phyloP scores from a whole-genome alignment of 2,797 vertebrate genomes.

The Okamejei kenojei region DNA sequence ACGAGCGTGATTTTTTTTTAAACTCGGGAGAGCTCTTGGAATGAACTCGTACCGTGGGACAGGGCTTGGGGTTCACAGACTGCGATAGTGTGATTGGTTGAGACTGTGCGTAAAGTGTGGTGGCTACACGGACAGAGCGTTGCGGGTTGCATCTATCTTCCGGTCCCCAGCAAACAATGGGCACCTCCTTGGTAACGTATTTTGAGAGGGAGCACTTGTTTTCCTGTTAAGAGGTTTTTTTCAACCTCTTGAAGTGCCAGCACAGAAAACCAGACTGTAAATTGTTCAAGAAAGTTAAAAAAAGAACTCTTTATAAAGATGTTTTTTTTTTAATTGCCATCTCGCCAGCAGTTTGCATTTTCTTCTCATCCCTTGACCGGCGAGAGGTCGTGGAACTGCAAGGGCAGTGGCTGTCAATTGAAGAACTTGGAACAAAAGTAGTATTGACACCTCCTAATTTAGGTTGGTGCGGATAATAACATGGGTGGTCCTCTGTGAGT shows the following conservation, averaged over 20 bases:
- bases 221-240: neutral
- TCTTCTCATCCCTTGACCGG: neutral
- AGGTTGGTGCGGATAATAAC: neutral
- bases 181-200: too few species aligned
- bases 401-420: neutral
- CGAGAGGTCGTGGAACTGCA: neutral
- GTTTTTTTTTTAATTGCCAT: neutral
- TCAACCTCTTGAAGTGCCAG: neutral
- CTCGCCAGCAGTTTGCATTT: neutral
- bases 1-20: too few species aligned
- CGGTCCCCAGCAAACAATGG: neutral
- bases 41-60: too few species aligned
- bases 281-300: neutral
- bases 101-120: neutral
- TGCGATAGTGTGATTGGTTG: neutral
- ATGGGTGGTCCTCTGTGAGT: neutral
- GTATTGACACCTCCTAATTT: neutral
- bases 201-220: neutral
- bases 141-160: neutral
- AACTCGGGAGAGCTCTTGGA: too few species aligned
- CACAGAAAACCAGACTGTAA: neutral
- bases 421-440: neutral
- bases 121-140: neutral
- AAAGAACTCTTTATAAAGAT: neutral
- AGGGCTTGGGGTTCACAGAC: too few species aligned